phyloP scores from a whole-genome alignment of 2,797 vertebrate genomes.

The Liasis olivaceus region DNA sequence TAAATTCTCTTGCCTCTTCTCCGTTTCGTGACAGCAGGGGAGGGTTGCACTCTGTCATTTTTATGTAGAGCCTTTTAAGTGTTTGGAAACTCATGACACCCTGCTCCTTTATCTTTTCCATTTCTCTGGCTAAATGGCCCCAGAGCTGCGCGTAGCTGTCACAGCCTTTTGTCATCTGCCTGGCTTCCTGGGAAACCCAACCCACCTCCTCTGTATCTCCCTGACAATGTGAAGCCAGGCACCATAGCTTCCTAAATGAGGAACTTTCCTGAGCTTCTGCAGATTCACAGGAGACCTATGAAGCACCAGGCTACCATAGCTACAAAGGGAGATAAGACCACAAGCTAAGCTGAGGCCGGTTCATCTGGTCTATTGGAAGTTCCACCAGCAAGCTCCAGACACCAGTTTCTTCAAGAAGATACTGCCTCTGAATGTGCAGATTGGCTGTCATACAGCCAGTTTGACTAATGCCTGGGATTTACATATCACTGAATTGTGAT shows the following conservation, averaged over 20 bases:
- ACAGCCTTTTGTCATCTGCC: neutral
- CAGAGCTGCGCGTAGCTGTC: neutral
- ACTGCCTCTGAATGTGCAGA: neutral
- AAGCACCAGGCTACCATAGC: no score
- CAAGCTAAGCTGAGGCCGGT: neutral
- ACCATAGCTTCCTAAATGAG: neutral
- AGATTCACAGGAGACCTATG: no score
- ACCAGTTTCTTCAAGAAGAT: neutral
- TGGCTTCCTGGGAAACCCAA: neutral
- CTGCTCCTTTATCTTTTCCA: slow-evolving; percentile 14
- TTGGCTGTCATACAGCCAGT: neutral
- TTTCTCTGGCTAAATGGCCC: neutral
- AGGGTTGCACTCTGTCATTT: slow-evolving; percentile 29
- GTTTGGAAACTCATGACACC: slow-evolving; percentile 32
- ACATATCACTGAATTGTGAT: neutral
- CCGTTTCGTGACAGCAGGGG: neutral
- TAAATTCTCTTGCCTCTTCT: slow-evolving; percentile 13
- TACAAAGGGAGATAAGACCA: neutral
- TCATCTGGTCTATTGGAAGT: neutral
- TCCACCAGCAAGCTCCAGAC: neutral
- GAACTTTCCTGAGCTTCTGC: neutral
- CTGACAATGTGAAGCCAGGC: neutral
- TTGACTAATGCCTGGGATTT: neutral
- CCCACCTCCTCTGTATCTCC: neutral
- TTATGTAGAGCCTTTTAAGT: slow-evolving; percentile 29